Conservation (phyloP, 2,888 invertebrate species). For the Gerris lacustris region DNA sequence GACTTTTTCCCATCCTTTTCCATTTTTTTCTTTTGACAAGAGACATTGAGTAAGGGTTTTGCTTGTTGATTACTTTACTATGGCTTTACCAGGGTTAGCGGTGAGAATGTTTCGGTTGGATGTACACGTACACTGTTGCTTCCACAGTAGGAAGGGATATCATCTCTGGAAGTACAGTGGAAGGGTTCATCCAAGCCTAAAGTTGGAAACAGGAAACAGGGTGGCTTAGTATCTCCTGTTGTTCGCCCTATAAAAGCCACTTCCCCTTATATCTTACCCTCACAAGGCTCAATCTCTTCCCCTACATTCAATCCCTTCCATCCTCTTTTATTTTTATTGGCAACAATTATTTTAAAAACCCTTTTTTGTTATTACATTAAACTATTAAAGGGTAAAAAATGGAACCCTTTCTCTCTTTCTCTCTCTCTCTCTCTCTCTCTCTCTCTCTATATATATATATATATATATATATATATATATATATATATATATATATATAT, state of each 20-base stretch:
- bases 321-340: background rate
- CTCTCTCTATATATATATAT: too few species aligned
- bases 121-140: background rate
- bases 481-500: too few species aligned
- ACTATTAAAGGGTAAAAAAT: too few species aligned
- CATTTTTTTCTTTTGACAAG: too few species aligned
- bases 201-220: background rate
- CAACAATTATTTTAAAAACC: conserved; percentile 1
- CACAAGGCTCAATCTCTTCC: background rate
- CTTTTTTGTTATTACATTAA: background rate
- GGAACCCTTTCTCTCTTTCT: too few species aligned
- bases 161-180: background rate
- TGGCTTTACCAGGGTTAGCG: background rate
- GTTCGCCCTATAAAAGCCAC: background rate
- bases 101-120: background rate
- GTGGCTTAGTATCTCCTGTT: background rate
- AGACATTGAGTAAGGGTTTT: too few species aligned
- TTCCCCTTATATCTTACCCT: background rate
- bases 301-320: background rate
- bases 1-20: too few species aligned
- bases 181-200: conserved; percentile 1
- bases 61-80: background rate
- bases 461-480: too few species aligned
- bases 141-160: background rate
- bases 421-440: too few species aligned